phyloP scores from a whole-genome alignment of 2,888 invertebrate species.

The Xestia rhomboidea region DNA sequence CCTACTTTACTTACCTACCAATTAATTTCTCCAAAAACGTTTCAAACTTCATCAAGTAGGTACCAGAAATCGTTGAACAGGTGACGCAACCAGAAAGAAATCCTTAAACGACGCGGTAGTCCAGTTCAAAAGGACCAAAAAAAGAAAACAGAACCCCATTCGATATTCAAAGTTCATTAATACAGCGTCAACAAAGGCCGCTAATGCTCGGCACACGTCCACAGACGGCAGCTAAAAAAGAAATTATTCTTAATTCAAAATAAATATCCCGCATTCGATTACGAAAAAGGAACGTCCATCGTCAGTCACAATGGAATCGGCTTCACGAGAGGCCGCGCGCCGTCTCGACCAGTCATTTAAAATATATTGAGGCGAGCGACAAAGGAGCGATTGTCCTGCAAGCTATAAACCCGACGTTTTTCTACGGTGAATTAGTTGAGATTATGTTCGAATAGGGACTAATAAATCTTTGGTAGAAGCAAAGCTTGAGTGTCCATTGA shows the following conservation, averaged over 20 bases:
- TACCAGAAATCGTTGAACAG: constrained; percentile 42
- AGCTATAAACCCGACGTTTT: constrained; percentile 86
- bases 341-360: constrained; percentile 87
- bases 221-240: constrained; percentile 87
- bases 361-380: constrained; percentile 88
- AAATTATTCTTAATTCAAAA: constrained; percentile 88
- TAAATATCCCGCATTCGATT: constrained; percentile 80
- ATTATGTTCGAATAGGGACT: constrained; percentile 87
- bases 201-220: constrained; percentile 90
- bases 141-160: constrained; percentile 61
- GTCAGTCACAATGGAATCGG: constrained; percentile 85
- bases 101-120: constrained; percentile 77
- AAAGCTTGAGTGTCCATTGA: constrained; percentile 83
- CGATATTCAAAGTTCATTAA: constrained; percentile 84
- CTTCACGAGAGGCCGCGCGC: constrained; percentile 75
- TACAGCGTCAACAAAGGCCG: constrained; percentile 84
- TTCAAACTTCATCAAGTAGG: not conserved
- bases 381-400: constrained; percentile 86
- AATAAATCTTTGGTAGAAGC: constrained; percentile 86
- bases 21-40: not conserved
- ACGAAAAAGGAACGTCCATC: constrained; percentile 82
- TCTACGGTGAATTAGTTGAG: constrained; percentile 89
- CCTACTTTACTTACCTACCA: not conserved
- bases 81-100: constrained; percentile 49
- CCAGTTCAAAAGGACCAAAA: constrained; percentile 67